Base-by-base conservation (phyloP, 2,888 invertebrate species). In the Vanessa cardui region DNA sequence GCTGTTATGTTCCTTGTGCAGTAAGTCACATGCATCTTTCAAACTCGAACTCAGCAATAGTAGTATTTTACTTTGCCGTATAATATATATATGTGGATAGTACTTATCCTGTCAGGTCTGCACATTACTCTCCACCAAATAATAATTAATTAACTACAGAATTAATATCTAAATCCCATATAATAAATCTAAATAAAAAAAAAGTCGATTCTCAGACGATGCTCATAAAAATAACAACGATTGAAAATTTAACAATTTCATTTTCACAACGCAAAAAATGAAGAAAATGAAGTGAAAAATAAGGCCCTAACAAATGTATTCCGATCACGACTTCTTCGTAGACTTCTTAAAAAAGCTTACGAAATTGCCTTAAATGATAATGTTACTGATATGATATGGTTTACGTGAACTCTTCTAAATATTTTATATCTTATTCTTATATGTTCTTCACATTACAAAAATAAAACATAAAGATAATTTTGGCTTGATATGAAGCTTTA, bases 271-370 rank as follows among this genome's bases (percentile, higher is more conserved):
- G 39, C n/a, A 64, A 31, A 33, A 15, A 56, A 66, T 46, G 63
- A 63, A 63, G 73, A 73, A 73, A 73, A 77, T 76, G 71, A 76
- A 73, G 20, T 21, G 6, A 21, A 21, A 76, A 74, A 76, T 76
- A 64, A 61, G 56, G 49, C 65, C 64, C 62, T 59, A 68, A 58
- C 63, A 59, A 61, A 63, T 59, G 59, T 66, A 72, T 72, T 72
- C 71, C 18, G 66, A 60, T 66, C 71, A 69, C 68, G 72, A 62
- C 52, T 60, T 33, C 70, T 72, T 70, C 64, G 66, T 16, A 44
- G 64, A 39, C 26, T 60, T 60, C 68, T 54, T 21, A 60, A 68
- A 67, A 67, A 62, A 67, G 58, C 58, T 64, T 64, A 52, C 59
- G 64, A 47, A 20, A 64, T 50, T 39, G 45, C 58, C 50, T 44